A percentile compares a stretch with the other conserved stretches of the same genome.
These are phyloP conservation scores for Bucco capensis DNA, from an alignment of 2,113 vertebrate genomes.

Conservation along the genomic window DNA sequence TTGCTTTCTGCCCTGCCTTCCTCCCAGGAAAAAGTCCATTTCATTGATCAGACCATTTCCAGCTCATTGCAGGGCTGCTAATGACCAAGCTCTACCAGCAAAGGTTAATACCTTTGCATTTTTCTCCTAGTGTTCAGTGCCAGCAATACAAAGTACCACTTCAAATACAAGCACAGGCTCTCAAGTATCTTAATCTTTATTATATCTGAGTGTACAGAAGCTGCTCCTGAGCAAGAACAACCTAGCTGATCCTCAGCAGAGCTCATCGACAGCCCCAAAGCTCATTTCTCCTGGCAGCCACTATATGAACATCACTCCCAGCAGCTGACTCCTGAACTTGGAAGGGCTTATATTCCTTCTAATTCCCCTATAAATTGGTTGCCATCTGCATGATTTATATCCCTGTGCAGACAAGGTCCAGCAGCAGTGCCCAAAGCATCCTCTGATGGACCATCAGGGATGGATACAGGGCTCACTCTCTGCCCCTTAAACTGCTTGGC, in stretches of 20 bases:
- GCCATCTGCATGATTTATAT: background rate
- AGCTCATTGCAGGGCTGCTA: background rate
- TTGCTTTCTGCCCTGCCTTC: background rate
- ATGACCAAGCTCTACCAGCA: background rate
- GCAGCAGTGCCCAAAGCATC: background rate
- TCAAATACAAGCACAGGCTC: background rate
- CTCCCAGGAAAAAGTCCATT: background rate
- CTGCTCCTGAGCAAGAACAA: background rate
- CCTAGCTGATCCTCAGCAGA: background rate
- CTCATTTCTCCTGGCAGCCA: background rate
- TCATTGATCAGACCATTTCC: background rate
- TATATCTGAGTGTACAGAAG: background rate
- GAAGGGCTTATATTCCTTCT: background rate
- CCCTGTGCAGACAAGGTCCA: background rate
- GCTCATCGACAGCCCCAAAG: background rate
- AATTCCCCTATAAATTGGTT: background rate
- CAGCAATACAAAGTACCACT: conserved; percentile 30
- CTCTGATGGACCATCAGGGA: background rate
- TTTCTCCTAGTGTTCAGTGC: background rate
- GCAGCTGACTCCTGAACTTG: background rate
- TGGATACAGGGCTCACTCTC: background rate
- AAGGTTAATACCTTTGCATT: conserved; percentile 17
- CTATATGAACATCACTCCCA: background rate
- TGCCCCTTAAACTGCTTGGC: background rate
- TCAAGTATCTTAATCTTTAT: conserved; percentile 31